Evolutionary conservation across 2,797 vertebrate species (phyloP).

Genomic region (Epinephelus coioides): DNA sequence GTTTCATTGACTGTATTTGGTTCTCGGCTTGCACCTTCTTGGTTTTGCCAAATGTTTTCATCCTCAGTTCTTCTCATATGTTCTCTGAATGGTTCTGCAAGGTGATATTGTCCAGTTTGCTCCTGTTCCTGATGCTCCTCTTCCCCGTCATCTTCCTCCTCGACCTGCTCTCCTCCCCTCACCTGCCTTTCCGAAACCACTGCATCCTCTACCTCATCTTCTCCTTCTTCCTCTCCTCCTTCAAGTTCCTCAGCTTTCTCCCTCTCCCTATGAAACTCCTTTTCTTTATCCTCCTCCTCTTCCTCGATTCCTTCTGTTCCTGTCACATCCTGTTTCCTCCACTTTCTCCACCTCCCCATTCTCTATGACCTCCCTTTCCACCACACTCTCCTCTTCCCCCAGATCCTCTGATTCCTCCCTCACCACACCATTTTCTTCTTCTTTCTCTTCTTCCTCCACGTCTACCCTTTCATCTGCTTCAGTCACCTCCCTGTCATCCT

Average conservation of each 20-base stretch:
- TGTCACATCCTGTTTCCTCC: background rate
- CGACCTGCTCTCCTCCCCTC: background rate
- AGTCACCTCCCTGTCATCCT: background rate
- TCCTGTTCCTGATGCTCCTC: constrained; percentile 2
- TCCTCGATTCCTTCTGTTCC: background rate
- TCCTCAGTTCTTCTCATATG: background rate
- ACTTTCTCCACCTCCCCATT: background rate
- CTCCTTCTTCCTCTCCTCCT: background rate
- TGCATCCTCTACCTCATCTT: background rate
- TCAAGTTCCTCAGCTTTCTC: background rate
- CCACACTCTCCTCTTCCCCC: background rate
- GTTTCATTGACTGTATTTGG: background rate
- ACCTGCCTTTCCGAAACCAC: background rate
- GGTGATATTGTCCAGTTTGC: background rate
- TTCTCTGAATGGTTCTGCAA: background rate
- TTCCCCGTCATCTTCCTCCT: background rate
- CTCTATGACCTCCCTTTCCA: background rate
- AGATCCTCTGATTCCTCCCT: background rate
- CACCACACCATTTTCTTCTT: too few species aligned
- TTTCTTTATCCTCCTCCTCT: background rate
- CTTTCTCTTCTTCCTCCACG: background rate
- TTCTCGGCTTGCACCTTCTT: background rate
- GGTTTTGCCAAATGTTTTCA: background rate
- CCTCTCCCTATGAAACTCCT: too few species aligned
- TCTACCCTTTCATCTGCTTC: background rate